phyloP scores from a whole-genome alignment of 2,888 invertebrate genomes.

The Nemotelus nigrinus region DNA sequence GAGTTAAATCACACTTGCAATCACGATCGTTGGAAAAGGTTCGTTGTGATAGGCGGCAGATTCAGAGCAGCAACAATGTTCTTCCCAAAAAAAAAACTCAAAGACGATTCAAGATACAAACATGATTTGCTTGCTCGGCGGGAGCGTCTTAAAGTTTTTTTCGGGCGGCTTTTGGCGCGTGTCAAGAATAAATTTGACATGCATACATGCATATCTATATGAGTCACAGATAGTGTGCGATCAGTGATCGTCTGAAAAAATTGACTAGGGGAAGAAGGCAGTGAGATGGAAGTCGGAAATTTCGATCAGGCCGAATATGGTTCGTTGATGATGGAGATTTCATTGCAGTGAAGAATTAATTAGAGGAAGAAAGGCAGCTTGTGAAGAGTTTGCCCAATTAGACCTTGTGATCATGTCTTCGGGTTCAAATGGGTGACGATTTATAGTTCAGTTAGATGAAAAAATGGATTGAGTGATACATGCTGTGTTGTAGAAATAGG shows the following conservation, averaged over 20 bases:
- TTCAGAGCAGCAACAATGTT: too few species aligned
- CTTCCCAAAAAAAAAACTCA: background rate
- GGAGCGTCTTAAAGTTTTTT: background rate
- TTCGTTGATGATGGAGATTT: too few species aligned
- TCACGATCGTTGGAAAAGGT: background rate
- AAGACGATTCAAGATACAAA: slow-evolving; percentile 20
- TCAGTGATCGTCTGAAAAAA: background rate
- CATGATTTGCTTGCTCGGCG: background rate
- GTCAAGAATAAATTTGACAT: slow-evolving; percentile 22
- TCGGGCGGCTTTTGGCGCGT: slow-evolving; percentile 23
- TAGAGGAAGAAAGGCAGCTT: too few species aligned
- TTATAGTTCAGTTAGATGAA: slow-evolving; percentile 11
- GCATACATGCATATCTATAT: background rate
- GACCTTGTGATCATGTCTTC: slow-evolving; percentile 8
- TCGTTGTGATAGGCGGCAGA: background rate
- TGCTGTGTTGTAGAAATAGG: background rate
- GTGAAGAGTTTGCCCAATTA: background rate
- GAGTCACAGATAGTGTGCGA: background rate
- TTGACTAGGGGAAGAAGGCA: background rate
- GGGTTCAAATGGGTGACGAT: slow-evolving; percentile 21
- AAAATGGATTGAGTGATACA: slow-evolving; percentile 9
- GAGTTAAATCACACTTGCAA: slow-evolving; percentile 5
- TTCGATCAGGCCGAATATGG: too few species aligned
- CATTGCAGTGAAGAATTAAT: too few species aligned
- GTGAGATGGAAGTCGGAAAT: too few species aligned